phyloP scores from a whole-genome alignment of 2,888 invertebrate species.

The Mesorhabditis belari region DNA sequence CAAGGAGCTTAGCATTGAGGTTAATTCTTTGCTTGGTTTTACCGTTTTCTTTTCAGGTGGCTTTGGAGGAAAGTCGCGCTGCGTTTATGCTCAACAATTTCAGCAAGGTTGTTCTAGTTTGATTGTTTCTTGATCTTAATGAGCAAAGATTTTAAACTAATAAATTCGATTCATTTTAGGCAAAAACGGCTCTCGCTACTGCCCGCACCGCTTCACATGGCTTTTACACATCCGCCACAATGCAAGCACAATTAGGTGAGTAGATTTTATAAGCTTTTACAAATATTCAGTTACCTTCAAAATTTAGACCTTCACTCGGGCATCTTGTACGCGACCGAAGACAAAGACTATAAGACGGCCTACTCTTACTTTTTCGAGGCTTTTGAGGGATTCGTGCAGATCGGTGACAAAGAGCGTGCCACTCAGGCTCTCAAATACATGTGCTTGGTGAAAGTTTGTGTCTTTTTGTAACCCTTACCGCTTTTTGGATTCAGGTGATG shows the following conservation, averaged over 20 bases:
- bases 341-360: slow-evolving; percentile 97
- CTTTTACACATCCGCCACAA: background rate
- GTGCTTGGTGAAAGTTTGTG: slow-evolving; percentile 92
- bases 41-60: slow-evolving; percentile 65
- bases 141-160: background rate
- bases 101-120: slow-evolving; percentile 83
- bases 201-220: background rate
- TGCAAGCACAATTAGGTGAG: background rate
- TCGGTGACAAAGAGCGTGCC: slow-evolving; percentile 78
- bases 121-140: background rate
- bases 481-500: slow-evolving; percentile 39
- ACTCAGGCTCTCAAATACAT: slow-evolving; percentile 95
- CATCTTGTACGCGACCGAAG: slow-evolving; percentile 97
- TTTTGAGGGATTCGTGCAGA: slow-evolving; percentile 87
- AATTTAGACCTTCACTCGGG: slow-evolving; percentile 93
- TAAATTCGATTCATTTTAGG: background rate
- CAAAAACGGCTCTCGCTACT: background rate
- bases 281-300: slow-evolving; percentile 68
- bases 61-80: slow-evolving; percentile 88
- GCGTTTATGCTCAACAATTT: slow-evolving; percentile 92
- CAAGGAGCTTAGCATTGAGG: slow-evolving; percentile 95
- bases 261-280: background rate
- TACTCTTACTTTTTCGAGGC: slow-evolving; percentile 99
- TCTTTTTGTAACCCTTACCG: too few species aligned
- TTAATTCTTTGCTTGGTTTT: slow-evolving; percentile 91